Evolutionary conservation across 2,888 invertebrate species (phyloP), one percentile per base, ranked within the genome.

Genomic region (Microctonus aethiopoides): DNA sequence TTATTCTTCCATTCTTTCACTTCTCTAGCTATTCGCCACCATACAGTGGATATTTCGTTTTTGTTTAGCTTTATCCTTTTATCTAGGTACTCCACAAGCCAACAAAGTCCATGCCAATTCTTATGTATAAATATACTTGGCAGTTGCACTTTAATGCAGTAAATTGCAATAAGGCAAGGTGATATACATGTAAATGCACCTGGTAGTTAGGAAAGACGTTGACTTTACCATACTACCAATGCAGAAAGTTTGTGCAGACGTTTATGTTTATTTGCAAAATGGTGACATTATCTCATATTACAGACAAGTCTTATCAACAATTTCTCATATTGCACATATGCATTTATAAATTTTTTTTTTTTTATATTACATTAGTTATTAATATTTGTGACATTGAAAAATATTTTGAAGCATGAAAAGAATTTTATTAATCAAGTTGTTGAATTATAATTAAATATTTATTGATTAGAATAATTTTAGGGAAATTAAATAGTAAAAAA

Each of bases 101-200:
- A 13, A 39, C 39, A 39, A 13, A 39, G 39, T 39, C 39, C 3
- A 39, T 39, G 13, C n/a, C 39, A 10, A 13, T 13, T 1, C 39
- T 39, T 13, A 51, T 22, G 24, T 41, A 61, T 22, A 41, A 7
- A 41, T 13, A 39, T 61, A 39, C 54, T 20, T 34, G 36, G 63
- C 60, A 41, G 59, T 71, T 68, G 63, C 74, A 68, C 70, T 77
- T 71, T 76, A 78, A 77, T 77, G 76, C 77, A 77, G 77, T 81
- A 79, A 82, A 80, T 80, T 80, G 78, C 78, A 77, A 79, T 77
- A 76, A 72, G 76, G 76, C 77, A 70, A 79, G 7, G 75, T 75
- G 74, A 75, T 77, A 56, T 67, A 22, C 56, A 81, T 80, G 82
- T 77, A 81, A 81, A 83, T 81, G 79, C 76, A n/a, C 73, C 75